These are phyloP conservation scores for Siniperca scherzeri DNA, from an alignment of 2,797 vertebrate species.

Conservation along the genomic window DNA sequence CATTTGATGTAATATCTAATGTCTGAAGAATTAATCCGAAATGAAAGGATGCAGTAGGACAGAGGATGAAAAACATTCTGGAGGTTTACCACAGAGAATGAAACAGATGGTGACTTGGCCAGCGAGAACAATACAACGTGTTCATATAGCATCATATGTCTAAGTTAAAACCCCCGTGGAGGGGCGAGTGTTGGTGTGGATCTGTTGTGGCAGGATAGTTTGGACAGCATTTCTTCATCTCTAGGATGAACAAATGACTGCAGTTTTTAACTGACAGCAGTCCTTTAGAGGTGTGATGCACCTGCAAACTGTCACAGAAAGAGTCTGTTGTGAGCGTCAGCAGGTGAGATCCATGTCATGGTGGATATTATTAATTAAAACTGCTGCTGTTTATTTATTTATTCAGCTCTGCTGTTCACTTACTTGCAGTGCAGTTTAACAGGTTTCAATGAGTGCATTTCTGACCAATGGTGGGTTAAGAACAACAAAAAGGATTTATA, in stretches of 20 bases:
- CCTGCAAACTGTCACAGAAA: conserved; percentile 36
- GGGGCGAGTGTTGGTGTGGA: not conserved
- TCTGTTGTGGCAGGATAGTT: conserved; percentile 1
- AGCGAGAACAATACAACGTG: conserved; percentile 7
- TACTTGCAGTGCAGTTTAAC: not conserved
- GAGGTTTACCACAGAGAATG: not conserved
- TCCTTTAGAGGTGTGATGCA: conserved; percentile 12
- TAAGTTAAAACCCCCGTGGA: not conserved
- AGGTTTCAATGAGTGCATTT: conserved; percentile 9
- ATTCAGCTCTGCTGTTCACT: conserved; percentile 41
- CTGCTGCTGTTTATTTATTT: conserved; percentile 42
- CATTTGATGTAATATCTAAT: conserved; percentile 25
- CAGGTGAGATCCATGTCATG: conserved; percentile 40
- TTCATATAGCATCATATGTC: not conserved
- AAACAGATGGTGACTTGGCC: conserved; percentile 18
- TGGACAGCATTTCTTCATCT: conserved; percentile 14
- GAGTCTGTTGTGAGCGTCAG: conserved; percentile 15
- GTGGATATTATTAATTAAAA: conserved; percentile 48
- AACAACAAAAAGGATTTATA: conserved; percentile 9
- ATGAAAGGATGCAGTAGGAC: not conserved
- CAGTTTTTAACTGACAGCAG: conserved; percentile 3
- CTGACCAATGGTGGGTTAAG: conserved; percentile 1
- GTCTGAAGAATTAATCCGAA: conserved; percentile 31
- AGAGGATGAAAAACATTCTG: conserved; percentile 3
- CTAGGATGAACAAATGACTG: conserved; percentile 12